Percentiles rank a stretch among this genome's conserved stretches.
These are phyloP conservation scores for Pachypsylla venusta DNA, from an alignment of 1,140 invertebrate species.

Conservation along the genomic window DNA sequence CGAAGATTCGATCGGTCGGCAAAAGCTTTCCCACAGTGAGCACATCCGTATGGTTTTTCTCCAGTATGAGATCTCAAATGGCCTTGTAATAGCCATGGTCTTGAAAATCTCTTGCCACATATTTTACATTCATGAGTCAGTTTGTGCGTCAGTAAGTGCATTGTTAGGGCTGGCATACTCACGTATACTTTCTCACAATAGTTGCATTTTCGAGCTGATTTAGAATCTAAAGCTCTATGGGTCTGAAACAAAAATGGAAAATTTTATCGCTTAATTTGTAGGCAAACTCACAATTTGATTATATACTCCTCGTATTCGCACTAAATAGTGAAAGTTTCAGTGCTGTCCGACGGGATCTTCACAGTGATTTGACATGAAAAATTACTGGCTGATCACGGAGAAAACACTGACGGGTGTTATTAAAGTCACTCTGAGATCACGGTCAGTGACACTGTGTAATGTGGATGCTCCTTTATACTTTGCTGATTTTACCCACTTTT, in stretches of 20 bases:
- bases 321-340: too few relatives aligned
- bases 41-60: slow-evolving; percentile 96
- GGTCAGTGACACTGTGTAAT: too few relatives aligned
- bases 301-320: too few relatives aligned
- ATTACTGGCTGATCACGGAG: too few relatives aligned
- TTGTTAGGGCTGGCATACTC: slow-evolving; percentile 91
- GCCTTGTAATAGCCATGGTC: slow-evolving; percentile 84
- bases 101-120: slow-evolving; percentile 83
- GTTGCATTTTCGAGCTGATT: slow-evolving; percentile 82
- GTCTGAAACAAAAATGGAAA: slow-evolving; percentile 46
- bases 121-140: slow-evolving; percentile 79
- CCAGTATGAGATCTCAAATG: slow-evolving; percentile 94
- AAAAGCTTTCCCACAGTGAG: slow-evolving; percentile 96
- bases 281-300: too few relatives aligned
- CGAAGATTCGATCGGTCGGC: slow-evolving; percentile 88
- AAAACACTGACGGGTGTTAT: too few relatives aligned
- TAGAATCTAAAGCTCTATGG: slow-evolving; percentile 82
- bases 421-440: too few relatives aligned
- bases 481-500: too few relatives aligned
- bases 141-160: slow-evolving; percentile 91
- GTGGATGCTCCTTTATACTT: too few relatives aligned
- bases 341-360: too few relatives aligned
- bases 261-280: too few relatives aligned
- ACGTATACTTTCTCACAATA: slow-evolving; percentile 94
- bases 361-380: too few relatives aligned